Evolutionary conservation across 2,797 vertebrate species (phyloP).

Genomic region (Sebastes oblongus): DNA sequence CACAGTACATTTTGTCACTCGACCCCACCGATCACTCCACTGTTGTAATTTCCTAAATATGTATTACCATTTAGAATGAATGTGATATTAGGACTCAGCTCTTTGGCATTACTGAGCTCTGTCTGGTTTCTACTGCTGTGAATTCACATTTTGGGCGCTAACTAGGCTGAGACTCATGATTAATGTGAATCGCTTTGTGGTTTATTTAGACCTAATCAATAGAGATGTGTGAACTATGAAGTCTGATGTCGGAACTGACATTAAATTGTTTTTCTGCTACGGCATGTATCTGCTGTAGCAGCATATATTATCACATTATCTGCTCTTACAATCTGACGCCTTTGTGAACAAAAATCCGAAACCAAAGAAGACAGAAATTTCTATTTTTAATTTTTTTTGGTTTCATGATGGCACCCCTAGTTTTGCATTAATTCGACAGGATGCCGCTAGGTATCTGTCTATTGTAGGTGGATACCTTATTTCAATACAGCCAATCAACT

Average conservation of each 20-base stretch:
- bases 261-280: background rate
- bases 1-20: background rate
- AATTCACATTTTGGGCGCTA: background rate
- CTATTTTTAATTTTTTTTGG: background rate
- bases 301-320: background rate
- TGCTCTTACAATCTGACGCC: background rate
- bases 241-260: background rate
- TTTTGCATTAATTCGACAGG: no score
- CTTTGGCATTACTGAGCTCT: background rate
- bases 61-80: background rate
- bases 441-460: background rate
- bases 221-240: background rate
- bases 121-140: background rate
- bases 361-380: background rate
- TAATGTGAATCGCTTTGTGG: background rate
- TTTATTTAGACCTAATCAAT: background rate
- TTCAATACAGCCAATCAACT: background rate
- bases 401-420: background rate
- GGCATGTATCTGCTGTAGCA: no score
- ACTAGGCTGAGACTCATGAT: background rate
- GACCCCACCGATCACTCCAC: background rate
- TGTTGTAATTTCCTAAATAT: background rate
- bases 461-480: background rate
- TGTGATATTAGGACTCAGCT: background rate
- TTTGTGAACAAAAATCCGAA: background rate